phyloP scores from a whole-genome alignment of 2,797 vertebrate species.

The Typhlichthys eigenmanni region DNA sequence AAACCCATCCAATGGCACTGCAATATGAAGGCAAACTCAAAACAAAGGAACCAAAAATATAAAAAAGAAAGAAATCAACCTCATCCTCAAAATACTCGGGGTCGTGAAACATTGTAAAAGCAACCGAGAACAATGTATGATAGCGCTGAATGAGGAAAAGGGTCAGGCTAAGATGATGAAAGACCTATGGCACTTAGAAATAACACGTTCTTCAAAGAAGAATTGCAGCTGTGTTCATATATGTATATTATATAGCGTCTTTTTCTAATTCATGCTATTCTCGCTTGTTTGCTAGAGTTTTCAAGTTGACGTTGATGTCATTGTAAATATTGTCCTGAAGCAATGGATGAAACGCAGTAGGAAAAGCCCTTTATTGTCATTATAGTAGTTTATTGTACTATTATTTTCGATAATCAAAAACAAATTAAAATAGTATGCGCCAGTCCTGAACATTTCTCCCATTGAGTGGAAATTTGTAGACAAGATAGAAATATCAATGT shows the following conservation, averaged over 20 bases:
- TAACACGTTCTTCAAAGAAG: constrained; percentile 44
- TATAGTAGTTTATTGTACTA: constrained; percentile 19
- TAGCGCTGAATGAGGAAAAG: constrained; percentile 34
- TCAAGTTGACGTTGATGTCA: constrained; percentile 62
- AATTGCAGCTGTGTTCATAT: constrained; percentile 58
- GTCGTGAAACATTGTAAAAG: constrained; percentile 20
- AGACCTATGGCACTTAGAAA: constrained; percentile 57
- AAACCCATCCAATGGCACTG: constrained; percentile 66
- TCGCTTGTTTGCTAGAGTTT: constrained; percentile 54
- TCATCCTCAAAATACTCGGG: constrained; percentile 22
- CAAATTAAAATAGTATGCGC: constrained; percentile 19
- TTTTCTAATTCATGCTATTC: constrained; percentile 49
- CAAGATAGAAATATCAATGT: constrained; percentile 29
- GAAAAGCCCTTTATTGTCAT: constrained; percentile 48
- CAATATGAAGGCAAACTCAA: constrained; percentile 74
- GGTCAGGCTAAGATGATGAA: constrained; percentile 21
- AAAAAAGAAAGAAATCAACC: constrained; percentile 52
- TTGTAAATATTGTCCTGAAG: constrained; percentile 62
- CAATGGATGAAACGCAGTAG: constrained; percentile 32
- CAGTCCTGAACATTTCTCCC: constrained; percentile 24
- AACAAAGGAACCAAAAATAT: constrained; percentile 74
- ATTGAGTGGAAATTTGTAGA: constrained; percentile 37
- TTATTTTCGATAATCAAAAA: constrained; percentile 35
- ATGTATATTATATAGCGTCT: constrained; percentile 65
- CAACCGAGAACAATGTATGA: constrained; percentile 33